Conservation (phyloP, 2,113 vertebrate species). For the Haemorhous mexicanus region DNA sequence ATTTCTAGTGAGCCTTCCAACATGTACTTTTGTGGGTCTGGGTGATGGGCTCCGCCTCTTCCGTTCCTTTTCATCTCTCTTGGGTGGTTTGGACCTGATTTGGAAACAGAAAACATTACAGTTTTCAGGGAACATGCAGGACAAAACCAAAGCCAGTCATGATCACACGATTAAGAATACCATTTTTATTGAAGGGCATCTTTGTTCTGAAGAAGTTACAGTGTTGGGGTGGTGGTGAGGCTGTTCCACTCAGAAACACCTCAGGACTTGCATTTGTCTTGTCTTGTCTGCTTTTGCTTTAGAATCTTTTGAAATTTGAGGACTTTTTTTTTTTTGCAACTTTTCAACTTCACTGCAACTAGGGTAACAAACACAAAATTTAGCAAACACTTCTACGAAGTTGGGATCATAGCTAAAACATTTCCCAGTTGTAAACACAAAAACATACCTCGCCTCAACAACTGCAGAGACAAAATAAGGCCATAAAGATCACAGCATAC, state of each 20-base stretch:
- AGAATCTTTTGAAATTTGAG: background rate
- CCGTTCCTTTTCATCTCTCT: conserved; percentile 94
- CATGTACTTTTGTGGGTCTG: conserved; percentile 92
- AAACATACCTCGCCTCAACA: background rate
- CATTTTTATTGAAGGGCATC: background rate
- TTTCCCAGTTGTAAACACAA: background rate
- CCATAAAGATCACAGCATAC: background rate
- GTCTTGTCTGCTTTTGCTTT: background rate
- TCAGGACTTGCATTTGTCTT: background rate
- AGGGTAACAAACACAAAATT: background rate
- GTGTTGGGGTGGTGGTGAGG: background rate
- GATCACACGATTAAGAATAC: background rate
- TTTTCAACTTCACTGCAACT: background rate
- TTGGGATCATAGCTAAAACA: background rate
- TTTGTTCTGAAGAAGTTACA: background rate
- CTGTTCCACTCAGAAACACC: background rate
- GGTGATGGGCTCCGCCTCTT: conserved; percentile 92
- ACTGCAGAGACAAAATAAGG: background rate
- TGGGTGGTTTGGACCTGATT: conserved; percentile 91
- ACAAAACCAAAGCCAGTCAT: background rate
- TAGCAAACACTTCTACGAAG: background rate
- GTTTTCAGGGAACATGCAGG: background rate
- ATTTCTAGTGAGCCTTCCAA: conserved; percentile 92
- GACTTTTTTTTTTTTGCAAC: background rate
- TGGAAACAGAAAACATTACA: background rate